phyloP scores from a whole-genome alignment of 2,113 vertebrate species.

The Pristiophorus japonicus region DNA sequence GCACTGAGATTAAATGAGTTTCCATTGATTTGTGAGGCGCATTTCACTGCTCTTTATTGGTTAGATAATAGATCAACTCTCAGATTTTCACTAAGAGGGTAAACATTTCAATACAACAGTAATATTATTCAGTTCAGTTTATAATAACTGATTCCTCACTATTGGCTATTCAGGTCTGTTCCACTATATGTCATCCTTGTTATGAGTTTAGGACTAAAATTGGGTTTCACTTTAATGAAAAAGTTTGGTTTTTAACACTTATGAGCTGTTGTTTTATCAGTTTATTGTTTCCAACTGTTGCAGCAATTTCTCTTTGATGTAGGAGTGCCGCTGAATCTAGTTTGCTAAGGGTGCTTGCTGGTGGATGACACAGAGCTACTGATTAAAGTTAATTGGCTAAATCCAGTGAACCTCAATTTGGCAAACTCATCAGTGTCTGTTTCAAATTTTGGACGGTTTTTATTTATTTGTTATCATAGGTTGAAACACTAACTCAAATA shows the following conservation, averaged over 20 bases:
- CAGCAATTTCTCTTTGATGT: not conserved
- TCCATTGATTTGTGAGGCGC: slow-evolving; percentile 35
- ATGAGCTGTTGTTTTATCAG: not conserved
- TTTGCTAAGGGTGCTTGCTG: not conserved
- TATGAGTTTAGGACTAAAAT: not conserved
- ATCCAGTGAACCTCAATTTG: slow-evolving; percentile 25
- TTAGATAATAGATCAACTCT: slow-evolving; percentile 34
- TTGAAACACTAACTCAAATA: slow-evolving; percentile 28
- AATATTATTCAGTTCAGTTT: not conserved
- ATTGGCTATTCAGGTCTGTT: not conserved
- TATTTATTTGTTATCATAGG: not conserved
- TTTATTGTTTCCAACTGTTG: slow-evolving; percentile 10
- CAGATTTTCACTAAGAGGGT: slow-evolving; percentile 12
- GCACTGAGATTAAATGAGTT: slow-evolving; percentile 29
- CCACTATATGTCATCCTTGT: not conserved
- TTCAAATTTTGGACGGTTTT: slow-evolving; percentile 2
- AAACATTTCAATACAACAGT: slow-evolving; percentile 24
- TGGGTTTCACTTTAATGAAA: not conserved
- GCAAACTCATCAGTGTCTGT: slow-evolving; percentile 24
- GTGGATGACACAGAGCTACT: slow-evolving; percentile 24
- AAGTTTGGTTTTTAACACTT: not conserved
- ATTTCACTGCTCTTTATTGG: slow-evolving; percentile 27
- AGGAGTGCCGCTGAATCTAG: not conserved
- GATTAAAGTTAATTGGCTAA: slow-evolving; percentile 33
- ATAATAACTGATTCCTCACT: not conserved